Base-by-base conservation (phyloP, 2,113 vertebrate species). In the Lampris megalopsis region DNA sequence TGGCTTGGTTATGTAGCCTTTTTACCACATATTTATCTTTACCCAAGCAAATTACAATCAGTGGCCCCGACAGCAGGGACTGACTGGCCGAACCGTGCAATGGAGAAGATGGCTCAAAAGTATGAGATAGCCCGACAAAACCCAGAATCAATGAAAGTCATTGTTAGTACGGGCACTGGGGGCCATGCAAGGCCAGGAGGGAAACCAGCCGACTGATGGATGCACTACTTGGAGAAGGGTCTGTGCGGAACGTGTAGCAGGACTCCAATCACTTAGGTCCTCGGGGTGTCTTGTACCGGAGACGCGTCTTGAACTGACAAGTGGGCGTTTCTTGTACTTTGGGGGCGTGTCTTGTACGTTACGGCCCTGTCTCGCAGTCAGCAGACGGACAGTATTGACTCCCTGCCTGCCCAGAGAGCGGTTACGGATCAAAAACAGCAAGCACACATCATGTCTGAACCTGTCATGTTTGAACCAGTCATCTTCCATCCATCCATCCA, bases 91-190 rank as follows among this genome's bases (percentile, higher is more conserved):
- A 72, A 66, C 56, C 72, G 24, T 57, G 36, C n/a, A 43, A 47
- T n/a, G n/a, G 60, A 50, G 36, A 53, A 47, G 8, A 71, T 63
- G 42, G 41, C 10, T 37, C 38, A 42, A 7, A 50, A 62, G 10
- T 40, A 69, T 63, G 63, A 79, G 40, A 47, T 49, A 71, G 38
- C 64, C 49, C 3, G 45, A 8, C 13, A 24, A 40, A 66, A n/a
- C 45, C 54, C 5, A 38, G 36, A 2, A n/a, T 10, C n/a, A 74
- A 69, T 77, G 54, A 81, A 40, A 45, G 63, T 50, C 54, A 40
- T 53, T 64, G 66, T 68, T 47, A 71, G 10, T 24, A 80, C 75
- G 84, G 70, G 80, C 48, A 63, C 35, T 77, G 84, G 70, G 80
- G 52, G 65, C 35, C 60, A 68, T 48, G 1, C 63, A 62, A 41